phyloP scores from a whole-genome alignment of 2,797 vertebrate genomes.

The Eulemur rubriventer region DNA sequence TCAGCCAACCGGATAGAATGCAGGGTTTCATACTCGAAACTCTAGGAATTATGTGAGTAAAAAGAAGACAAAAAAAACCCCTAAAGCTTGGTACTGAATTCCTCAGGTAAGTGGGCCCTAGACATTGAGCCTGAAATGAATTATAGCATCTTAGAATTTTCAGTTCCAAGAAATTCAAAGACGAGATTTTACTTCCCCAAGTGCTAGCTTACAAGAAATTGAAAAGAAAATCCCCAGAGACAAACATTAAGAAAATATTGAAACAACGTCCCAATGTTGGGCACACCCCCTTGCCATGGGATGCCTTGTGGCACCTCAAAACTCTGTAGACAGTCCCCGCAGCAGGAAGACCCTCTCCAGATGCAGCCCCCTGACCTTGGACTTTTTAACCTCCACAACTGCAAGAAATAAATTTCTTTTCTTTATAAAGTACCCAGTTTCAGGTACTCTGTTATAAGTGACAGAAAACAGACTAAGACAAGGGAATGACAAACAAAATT shows the following conservation, averaged over 20 bases:
- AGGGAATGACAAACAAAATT: not conserved
- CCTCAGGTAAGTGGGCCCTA: not conserved
- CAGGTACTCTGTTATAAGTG: not conserved
- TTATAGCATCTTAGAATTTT: not conserved
- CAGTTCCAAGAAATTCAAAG: not conserved
- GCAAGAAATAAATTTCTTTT: not conserved
- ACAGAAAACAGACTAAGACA: not conserved
- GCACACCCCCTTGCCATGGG: not conserved
- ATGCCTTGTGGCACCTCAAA: too few species aligned
- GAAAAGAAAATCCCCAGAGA: conserved; percentile 25
- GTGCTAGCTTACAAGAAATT: not conserved
- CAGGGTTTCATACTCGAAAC: not conserved
- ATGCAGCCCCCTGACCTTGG: too few species aligned
- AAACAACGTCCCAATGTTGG: not conserved
- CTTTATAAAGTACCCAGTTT: not conserved
- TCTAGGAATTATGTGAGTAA: not conserved
- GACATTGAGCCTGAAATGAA: not conserved
- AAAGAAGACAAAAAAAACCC: not conserved
- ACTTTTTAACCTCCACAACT: too few species aligned
- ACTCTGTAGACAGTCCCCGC: too few species aligned
- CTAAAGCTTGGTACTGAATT: not conserved
- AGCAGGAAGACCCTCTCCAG: too few species aligned
- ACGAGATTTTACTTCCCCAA: not conserved
- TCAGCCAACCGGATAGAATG: not conserved
- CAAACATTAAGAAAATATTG: not conserved